These are phyloP conservation scores for Scolopax mira DNA, from an alignment of 2,113 vertebrate genomes.

Conservation along the genomic window DNA sequence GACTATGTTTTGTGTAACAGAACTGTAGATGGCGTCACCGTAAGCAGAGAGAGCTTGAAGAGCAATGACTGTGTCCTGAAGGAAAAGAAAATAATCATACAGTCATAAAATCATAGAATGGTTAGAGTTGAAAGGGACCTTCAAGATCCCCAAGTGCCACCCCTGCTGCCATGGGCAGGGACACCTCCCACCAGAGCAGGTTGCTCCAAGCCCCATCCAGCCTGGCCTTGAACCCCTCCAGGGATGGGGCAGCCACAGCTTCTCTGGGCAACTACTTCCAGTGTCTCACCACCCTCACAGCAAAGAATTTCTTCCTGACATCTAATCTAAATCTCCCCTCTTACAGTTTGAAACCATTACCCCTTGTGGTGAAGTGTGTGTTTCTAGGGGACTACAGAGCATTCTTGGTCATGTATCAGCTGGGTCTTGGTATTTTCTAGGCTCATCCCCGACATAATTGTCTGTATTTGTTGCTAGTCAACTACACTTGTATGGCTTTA, in stretches of 20 bases:
- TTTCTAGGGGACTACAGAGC: background rate
- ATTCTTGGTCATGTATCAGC: background rate
- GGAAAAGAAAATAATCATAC: background rate
- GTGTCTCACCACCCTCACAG: background rate
- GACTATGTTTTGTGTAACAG: conserved; percentile 24
- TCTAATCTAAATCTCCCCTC: background rate
- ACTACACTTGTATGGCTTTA: background rate
- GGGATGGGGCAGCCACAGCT: background rate
- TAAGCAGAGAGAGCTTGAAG: conserved; percentile 68
- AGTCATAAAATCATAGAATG: background rate
- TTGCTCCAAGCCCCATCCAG: background rate
- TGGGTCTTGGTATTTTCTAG: background rate
- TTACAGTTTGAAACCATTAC: background rate
- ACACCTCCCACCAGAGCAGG: background rate
- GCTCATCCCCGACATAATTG: fast-evolving
- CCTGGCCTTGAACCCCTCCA: background rate
- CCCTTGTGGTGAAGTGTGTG: background rate
- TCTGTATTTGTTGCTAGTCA: background rate
- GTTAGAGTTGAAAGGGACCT: background rate
- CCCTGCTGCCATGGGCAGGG: background rate
- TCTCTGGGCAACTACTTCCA: background rate
- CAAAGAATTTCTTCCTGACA: background rate
- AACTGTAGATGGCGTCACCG: conserved; percentile 34
- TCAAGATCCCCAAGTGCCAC: background rate
- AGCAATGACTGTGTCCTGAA: conserved; percentile 71